phyloP scores from a whole-genome alignment of 2,888 invertebrate genomes.

The Rhogogaster chlorosoma region DNA sequence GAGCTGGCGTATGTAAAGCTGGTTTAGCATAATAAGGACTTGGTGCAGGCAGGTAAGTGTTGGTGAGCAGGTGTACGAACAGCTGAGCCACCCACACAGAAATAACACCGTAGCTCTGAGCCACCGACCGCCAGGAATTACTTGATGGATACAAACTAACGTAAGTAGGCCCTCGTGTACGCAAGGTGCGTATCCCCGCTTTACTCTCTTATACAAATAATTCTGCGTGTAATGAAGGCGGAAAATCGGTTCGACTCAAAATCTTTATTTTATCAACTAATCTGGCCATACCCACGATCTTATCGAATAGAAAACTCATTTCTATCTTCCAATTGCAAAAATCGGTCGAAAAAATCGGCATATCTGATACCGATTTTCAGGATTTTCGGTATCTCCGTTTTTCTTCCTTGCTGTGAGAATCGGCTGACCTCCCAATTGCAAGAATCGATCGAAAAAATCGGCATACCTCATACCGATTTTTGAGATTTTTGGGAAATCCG shows the following conservation, averaged over 20 bases:
- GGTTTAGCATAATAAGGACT: conserved; percentile 40
- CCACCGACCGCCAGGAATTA: conserved; percentile 2
- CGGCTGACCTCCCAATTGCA: too few species aligned
- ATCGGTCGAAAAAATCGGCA: background rate
- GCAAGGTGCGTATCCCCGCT: conserved; percentile 49
- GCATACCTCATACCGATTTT: background rate
- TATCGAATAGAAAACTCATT: background rate
- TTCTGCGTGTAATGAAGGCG: background rate
- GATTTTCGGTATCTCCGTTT: too few species aligned
- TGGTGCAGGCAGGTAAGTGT: conserved; percentile 43
- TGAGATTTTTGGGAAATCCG: background rate
- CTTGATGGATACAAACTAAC: conserved; percentile 50
- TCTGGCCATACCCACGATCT: background rate
- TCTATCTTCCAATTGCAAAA: background rate
- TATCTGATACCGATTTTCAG: background rate
- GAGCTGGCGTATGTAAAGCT: conserved; percentile 66
- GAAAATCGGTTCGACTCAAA: background rate
- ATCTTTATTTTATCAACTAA: background rate
- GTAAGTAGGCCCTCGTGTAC: conserved; percentile 16
- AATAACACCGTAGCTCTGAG: conserved; percentile 57
- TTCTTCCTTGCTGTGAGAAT: too few species aligned
- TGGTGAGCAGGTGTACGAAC: conserved; percentile 70
- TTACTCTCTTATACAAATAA: background rate
- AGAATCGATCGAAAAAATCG: too few species aligned
- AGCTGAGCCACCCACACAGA: conserved; percentile 73